These are phyloP conservation scores for Grapholita molesta DNA, from an alignment of 1,140 invertebrate species.

Conservation along the genomic window DNA sequence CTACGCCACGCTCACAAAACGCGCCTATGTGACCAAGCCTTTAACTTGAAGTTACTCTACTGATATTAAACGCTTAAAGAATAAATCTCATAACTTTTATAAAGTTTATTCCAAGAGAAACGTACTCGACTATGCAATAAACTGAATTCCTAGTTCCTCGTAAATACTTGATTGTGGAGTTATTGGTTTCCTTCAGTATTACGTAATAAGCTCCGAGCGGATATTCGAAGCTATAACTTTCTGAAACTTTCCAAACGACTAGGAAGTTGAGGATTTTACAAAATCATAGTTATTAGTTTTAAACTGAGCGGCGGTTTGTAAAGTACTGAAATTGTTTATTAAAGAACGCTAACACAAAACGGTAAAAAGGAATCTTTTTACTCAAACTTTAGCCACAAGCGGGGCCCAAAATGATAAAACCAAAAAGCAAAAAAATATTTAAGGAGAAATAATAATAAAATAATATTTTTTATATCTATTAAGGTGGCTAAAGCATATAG, in stretches of 20 bases:
- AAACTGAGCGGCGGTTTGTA: neutral
- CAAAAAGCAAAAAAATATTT: too few species aligned
- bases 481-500: too few species aligned
- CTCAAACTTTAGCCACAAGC: too few species aligned
- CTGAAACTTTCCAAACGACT: neutral
- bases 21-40: too few species aligned
- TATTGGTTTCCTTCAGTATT: neutral
- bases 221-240: neutral
- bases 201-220: neutral
- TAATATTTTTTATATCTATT: too few species aligned
- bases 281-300: neutral
- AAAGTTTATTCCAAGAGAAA: neutral
- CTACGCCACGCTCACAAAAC: too few species aligned
- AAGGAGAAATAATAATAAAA: too few species aligned
- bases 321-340: neutral
- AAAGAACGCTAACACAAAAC: too few species aligned
- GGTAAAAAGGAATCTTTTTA: too few species aligned
- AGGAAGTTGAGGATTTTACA: neutral
- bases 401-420: too few species aligned
- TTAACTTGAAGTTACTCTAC: too few species aligned
- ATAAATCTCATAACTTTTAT: neutral
- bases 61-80: too few species aligned
- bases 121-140: neutral
- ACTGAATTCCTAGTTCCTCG: slow-evolving; percentile 1
- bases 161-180: slow-evolving; percentile 12